These are phyloP conservation scores for Myocastor coypus DNA, from an alignment of 2,113 vertebrate species.

Conservation along the genomic window DNA sequence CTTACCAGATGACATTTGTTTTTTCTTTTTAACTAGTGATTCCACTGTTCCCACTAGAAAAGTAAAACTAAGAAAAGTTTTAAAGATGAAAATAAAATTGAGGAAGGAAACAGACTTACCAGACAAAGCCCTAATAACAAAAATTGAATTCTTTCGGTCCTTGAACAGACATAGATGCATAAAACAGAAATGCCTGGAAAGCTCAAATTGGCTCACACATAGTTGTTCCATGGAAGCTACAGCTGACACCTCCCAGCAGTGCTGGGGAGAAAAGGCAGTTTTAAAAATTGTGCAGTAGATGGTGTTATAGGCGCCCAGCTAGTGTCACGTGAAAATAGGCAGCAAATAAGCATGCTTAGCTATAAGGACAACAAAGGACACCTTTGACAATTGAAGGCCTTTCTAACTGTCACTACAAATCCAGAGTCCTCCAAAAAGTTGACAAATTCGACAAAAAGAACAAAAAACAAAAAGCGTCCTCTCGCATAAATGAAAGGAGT, in stretches of 20 bases:
- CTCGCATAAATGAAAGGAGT: not conserved
- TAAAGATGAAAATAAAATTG: not conserved
- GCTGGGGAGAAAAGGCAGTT: not conserved
- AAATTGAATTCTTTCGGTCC: not conserved
- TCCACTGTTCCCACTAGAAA: not conserved
- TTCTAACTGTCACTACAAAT: not conserved
- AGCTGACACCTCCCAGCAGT: too few relatives aligned
- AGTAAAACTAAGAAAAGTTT: not conserved
- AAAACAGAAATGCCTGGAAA: not conserved
- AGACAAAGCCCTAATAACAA: not conserved
- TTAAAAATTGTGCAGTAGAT: fast-evolving
- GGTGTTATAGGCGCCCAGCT: not conserved
- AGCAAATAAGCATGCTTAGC: not conserved
- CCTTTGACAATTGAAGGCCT: not conserved
- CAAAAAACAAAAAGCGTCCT: too few relatives aligned
- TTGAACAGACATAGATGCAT: not conserved
- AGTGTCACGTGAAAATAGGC: not conserved
- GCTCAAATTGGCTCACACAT: not conserved
- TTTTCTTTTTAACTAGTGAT: not conserved
- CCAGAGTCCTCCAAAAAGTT: not conserved
- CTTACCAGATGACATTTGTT: not conserved
- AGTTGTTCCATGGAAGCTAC: not conserved
- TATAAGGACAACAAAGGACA: not conserved
- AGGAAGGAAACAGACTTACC: not conserved
- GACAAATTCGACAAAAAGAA: not conserved